Percentiles rank a stretch among this genome's conserved stretches.
Conservation (phyloP, 2,888 invertebrate species). For the Drosophila colorata region DNA sequence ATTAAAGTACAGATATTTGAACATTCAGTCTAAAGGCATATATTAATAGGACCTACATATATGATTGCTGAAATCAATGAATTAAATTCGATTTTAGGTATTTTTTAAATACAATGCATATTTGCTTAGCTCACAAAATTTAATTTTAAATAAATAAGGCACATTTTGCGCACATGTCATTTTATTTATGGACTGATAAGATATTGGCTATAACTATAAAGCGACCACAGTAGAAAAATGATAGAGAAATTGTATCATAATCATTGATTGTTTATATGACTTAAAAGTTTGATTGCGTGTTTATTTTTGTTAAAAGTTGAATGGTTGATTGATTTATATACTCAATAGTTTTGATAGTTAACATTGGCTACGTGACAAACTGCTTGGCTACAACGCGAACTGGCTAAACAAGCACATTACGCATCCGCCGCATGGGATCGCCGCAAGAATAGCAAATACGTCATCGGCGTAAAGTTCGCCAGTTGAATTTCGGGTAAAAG, state of each 20-base stretch:
- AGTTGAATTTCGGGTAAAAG: slow-evolving; percentile 26
- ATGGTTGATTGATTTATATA: neutral
- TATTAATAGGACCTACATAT: no score
- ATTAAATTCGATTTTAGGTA: no score
- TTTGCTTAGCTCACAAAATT: no score
- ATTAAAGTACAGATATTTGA: no score
- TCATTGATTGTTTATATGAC: neutral
- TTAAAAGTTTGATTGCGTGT: neutral
- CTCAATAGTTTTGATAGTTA: neutral
- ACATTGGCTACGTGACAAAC: neutral
- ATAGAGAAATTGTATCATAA: neutral
- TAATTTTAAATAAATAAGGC: no score
- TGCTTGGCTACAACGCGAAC: no score
- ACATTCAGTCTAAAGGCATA: no score
- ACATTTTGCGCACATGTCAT: no score
- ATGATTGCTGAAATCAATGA: no score
- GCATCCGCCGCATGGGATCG: slow-evolving; percentile 41
- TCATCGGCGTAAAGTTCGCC: slow-evolving; percentile 69
- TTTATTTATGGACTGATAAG: neutral
- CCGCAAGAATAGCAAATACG: slow-evolving; percentile 33
- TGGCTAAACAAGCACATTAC: slow-evolving; percentile 27
- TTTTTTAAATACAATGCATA: no score
- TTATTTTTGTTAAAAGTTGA: neutral
- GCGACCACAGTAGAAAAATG: no score
- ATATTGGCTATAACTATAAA: neutral